Evolutionary conservation across 2,888 invertebrate genomes (phyloP).

Genomic region (Oscheius sp.): DNA sequence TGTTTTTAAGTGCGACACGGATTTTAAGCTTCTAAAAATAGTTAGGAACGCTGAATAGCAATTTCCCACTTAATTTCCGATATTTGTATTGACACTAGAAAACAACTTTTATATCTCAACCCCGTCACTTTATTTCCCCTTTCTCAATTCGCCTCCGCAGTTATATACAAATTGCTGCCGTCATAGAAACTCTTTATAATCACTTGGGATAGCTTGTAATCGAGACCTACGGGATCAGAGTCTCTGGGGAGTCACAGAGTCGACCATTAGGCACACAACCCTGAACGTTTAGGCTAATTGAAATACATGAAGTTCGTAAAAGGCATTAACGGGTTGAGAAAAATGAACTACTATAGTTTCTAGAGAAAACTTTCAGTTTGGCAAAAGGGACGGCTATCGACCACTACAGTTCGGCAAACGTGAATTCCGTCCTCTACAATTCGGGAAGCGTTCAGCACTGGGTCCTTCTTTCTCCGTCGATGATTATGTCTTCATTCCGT

Average conservation of each 20-base stretch:
- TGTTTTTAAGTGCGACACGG: too few relatives aligned
- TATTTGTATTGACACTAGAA: too few relatives aligned
- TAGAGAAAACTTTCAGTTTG: constrained; percentile 43
- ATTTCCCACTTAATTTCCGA: too few relatives aligned
- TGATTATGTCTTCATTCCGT: constrained; percentile 14
- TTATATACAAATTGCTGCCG: too few relatives aligned
- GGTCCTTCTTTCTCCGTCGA: constrained; percentile 17
- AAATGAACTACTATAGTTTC: too few relatives aligned
- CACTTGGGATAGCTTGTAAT: background rate
- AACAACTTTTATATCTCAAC: too few relatives aligned
- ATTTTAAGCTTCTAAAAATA: too few relatives aligned
- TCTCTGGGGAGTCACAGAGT: background rate
- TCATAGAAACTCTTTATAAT: too few relatives aligned
- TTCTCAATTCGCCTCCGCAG: too few relatives aligned
- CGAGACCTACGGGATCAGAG: background rate
- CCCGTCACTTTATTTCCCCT: too few relatives aligned
- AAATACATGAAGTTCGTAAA: constrained; percentile 23
- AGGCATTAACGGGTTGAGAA: too few relatives aligned
- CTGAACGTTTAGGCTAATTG: constrained; percentile 25
- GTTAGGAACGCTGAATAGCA: too few relatives aligned
- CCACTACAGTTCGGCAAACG: constrained; percentile 60
- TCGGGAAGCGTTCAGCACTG: constrained; percentile 48
- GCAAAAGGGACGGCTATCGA: constrained; percentile 54
- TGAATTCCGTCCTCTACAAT: constrained; percentile 58
- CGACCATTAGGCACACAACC: constrained; percentile 25